Evolutionary conservation across 2,888 invertebrate genomes (phyloP).

Genomic region (Seira ritae): DNA sequence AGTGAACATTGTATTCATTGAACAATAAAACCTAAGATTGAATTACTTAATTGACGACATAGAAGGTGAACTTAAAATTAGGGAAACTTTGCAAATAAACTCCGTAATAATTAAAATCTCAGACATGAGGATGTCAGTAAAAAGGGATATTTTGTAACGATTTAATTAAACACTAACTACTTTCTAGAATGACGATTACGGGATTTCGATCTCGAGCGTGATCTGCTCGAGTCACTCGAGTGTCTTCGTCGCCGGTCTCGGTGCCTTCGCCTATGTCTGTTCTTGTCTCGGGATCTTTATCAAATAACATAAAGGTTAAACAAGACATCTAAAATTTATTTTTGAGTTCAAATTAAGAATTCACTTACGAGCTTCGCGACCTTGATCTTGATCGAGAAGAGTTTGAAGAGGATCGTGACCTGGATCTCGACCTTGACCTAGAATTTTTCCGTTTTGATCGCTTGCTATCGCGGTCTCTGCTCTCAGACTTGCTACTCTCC

Average conservation of each 20-base stretch:
- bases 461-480: constrained; percentile 36
- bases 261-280: constrained; percentile 33
- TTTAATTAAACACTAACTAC: not conserved
- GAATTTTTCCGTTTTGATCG: constrained; percentile 44
- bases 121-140: too few relatives aligned
- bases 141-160: too few relatives aligned
- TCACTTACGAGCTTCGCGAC: constrained; percentile 50
- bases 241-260: constrained; percentile 39
- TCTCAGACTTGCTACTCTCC: constrained; percentile 55
- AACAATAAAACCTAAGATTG: too few relatives aligned
- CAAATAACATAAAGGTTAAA: not conserved
- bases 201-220: constrained; percentile 49
- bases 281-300: constrained; percentile 48
- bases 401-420: constrained; percentile 40
- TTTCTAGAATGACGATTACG: constrained; percentile 53
- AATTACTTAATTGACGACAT: too few relatives aligned
- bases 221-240: constrained; percentile 51
- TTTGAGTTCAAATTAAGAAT: too few relatives aligned
- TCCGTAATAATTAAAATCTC: too few relatives aligned
- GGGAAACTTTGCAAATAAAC: too few relatives aligned
- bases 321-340: constrained; percentile 1
- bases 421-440: constrained; percentile 60
- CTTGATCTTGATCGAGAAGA: constrained; percentile 47
- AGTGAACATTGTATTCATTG: too few relatives aligned
- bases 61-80: too few relatives aligned